These are phyloP conservation scores for Takifugu rubripes DNA, from an alignment of 2,797 vertebrate genomes.

Conservation along the genomic window DNA sequence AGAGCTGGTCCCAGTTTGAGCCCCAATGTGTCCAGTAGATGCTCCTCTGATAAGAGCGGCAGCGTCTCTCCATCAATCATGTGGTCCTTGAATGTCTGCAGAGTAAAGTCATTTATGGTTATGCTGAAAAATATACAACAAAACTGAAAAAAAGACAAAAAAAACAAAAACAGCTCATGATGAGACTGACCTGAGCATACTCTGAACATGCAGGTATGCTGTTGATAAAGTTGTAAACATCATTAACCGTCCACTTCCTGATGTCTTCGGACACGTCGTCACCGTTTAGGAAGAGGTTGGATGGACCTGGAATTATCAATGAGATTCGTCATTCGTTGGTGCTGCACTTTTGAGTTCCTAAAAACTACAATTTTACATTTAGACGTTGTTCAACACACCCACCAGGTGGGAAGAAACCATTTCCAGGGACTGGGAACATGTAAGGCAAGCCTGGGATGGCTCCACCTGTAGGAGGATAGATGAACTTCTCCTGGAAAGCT, in stretches of 20 bases:
- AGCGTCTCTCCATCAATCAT: constrained; percentile 94
- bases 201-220: constrained; percentile 90
- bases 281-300: constrained; percentile 78
- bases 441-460: constrained; percentile 78
- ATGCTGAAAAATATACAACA: constrained; percentile 12
- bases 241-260: constrained; percentile 89
- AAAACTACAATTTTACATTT: background rate
- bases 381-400: constrained; percentile 22
- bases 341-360: background rate
- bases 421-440: constrained; percentile 77
- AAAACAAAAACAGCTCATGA: background rate
- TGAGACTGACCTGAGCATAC: constrained; percentile 85
- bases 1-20: constrained; percentile 92
- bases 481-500: constrained; percentile 82
- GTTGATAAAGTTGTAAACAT: constrained; percentile 87
- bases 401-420: constrained; percentile 76
- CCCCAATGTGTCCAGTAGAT: constrained; percentile 91
- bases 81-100: constrained; percentile 91
- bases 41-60: constrained; percentile 92
- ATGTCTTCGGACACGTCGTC: constrained; percentile 86
- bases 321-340: background rate
- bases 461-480: constrained; percentile 72
- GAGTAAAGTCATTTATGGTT: constrained; percentile 14
- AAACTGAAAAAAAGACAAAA: background rate
- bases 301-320: constrained; percentile 67